phyloP scores from a whole-genome alignment of 2,113 vertebrate species.

The Lepisosteus oculatus region DNA sequence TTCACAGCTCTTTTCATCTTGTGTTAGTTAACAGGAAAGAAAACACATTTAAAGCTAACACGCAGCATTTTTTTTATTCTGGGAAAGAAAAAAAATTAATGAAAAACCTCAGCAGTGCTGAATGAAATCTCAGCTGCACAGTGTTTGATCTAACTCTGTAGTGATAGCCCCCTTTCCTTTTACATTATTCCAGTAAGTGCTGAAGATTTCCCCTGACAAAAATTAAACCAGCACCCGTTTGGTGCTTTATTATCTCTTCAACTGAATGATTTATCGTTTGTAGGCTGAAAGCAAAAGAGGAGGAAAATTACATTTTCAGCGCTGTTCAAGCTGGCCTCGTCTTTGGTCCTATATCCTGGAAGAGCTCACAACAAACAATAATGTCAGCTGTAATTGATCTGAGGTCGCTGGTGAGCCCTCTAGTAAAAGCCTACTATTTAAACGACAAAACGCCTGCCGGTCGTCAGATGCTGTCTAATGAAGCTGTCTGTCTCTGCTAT shows the following conservation, averaged over 20 bases:
- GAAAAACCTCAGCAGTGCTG: conserved; percentile 6
- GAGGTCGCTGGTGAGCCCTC: conserved; percentile 67
- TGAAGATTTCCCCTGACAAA: conserved; percentile 77
- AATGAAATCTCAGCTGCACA: conserved; percentile 8
- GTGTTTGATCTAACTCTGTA: conserved; percentile 29
- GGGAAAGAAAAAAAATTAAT: conserved; percentile 4
- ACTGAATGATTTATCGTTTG: conserved; percentile 84
- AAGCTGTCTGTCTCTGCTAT: conserved; percentile 76
- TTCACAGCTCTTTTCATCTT: conserved; percentile 1
- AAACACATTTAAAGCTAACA: neutral
- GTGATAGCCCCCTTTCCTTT: conserved; percentile 51
- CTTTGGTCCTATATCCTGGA: conserved; percentile 57
- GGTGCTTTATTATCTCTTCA: conserved; percentile 83
- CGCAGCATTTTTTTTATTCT: neutral
- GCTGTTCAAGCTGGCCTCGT: conserved; percentile 58
- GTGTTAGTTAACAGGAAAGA: neutral
- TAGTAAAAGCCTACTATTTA: conserved; percentile 76
- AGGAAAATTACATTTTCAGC: conserved; percentile 79
- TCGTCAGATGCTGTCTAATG: conserved; percentile 74
- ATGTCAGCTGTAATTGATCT: conserved; percentile 78
- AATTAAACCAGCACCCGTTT: conserved; percentile 79
- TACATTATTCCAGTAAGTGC: conserved; percentile 60
- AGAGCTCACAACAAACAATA: conserved; percentile 68
- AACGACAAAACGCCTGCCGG: conserved; percentile 71
- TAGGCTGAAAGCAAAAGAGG: conserved; percentile 69